Percentiles rank a stretch among this genome's conserved stretches.
Evolutionary conservation across 1,140 invertebrate species (phyloP).

Genomic region (Calosoma granatense): DNA sequence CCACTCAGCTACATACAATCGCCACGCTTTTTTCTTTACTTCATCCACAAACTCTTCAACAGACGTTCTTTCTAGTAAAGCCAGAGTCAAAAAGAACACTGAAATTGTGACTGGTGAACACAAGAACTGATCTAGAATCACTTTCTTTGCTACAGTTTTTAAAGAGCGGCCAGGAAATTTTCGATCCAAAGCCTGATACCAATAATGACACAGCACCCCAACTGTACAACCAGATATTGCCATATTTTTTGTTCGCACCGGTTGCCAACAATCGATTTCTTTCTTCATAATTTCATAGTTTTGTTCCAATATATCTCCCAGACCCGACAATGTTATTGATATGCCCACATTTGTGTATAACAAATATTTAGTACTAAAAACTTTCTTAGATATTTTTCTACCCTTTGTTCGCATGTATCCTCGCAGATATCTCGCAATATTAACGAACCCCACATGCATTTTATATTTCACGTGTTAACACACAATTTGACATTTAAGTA

Average conservation of each 20-base stretch:
- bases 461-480: background rate
- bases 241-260: constrained; percentile 65
- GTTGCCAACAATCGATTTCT: constrained; percentile 52
- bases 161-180: constrained; percentile 57
- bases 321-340: constrained; percentile 61
- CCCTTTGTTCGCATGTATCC: background rate
- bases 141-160: constrained; percentile 68
- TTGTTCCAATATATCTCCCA: constrained; percentile 78
- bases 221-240: constrained; percentile 64
- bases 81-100: constrained; percentile 71
- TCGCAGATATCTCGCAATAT: background rate
- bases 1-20: constrained; percentile 75
- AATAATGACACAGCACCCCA: constrained; percentile 76
- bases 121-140: constrained; percentile 77
- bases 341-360: constrained; percentile 79
- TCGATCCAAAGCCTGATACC: constrained; percentile 67
- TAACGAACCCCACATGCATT: background rate
- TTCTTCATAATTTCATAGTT: constrained; percentile 64
- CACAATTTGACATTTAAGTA: background rate
- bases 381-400: constrained; percentile 19
- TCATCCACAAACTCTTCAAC: constrained; percentile 55
- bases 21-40: constrained; percentile 65
- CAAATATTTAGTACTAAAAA: constrained; percentile 64
- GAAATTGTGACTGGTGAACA: constrained; percentile 77
- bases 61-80: constrained; percentile 55